phyloP scores from a whole-genome alignment of 2,888 invertebrate species.

The Dyspetes luteomarginatus region DNA sequence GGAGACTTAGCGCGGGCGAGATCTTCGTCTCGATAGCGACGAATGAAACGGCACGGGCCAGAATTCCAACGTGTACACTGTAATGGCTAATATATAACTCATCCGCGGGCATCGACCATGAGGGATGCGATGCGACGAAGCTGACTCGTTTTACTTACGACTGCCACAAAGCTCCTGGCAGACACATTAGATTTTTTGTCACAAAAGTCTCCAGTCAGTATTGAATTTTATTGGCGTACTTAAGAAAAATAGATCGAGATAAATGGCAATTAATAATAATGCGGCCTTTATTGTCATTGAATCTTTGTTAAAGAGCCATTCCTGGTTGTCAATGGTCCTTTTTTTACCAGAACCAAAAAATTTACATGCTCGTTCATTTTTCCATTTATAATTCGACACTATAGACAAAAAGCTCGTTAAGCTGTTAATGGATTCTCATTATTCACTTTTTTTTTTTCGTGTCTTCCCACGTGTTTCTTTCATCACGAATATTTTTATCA shows the following conservation, averaged over 20 bases:
- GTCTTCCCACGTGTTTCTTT: not conserved
- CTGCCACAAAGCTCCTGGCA: not conserved
- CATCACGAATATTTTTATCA: conserved; percentile 23
- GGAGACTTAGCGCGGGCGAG: conserved; percentile 65
- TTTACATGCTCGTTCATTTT: not conserved
- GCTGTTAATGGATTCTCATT: conserved; percentile 5
- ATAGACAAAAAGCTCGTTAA: conserved; percentile 33
- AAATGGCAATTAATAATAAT: not conserved
- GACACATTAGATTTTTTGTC: conserved; percentile 5
- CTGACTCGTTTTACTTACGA: conserved; percentile 1
- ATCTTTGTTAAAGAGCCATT: not conserved
- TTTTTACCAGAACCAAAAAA: not conserved
- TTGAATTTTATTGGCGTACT: conserved; percentile 15
- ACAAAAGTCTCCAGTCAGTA: conserved; percentile 16
- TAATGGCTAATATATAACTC: conserved; percentile 62
- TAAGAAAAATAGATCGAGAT: conserved; percentile 17
- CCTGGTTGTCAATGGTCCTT: not conserved
- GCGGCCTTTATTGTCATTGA: not conserved
- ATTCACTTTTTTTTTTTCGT: not conserved
- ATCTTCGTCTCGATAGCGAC: conserved; percentile 62
- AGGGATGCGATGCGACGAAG: conserved; percentile 38
- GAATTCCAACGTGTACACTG: conserved; percentile 66
- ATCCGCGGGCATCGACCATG: conserved; percentile 52
- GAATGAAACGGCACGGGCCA: conserved; percentile 61
- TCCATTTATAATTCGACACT: not conserved